Conservation (phyloP, 2,113 vertebrate genomes). For the Smithornis capensis region DNA sequence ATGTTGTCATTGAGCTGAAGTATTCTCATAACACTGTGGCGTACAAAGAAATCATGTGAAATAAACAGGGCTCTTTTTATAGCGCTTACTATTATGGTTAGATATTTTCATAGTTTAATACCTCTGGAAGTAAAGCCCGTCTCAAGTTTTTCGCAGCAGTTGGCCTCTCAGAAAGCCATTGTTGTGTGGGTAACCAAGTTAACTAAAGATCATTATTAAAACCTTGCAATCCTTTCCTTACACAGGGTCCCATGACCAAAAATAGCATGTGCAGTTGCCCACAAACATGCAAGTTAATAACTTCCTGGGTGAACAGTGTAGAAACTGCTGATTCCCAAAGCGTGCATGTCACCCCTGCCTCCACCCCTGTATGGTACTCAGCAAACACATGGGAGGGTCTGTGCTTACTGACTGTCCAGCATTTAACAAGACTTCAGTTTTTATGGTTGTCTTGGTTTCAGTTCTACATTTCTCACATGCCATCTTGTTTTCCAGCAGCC, state of each 20-base stretch:
- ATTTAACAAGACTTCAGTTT: background rate
- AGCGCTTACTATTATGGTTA: constrained; percentile 62
- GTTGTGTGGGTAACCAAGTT: constrained; percentile 64
- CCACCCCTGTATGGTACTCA: background rate
- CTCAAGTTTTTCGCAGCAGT: constrained; percentile 54
- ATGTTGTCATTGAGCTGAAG: constrained; percentile 31
- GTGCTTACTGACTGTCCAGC: background rate
- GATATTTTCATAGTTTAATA: constrained; percentile 62
- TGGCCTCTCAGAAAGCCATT: constrained; percentile 56
- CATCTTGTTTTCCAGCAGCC: background rate
- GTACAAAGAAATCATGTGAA: constrained; percentile 49
- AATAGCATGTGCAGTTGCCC: constrained; percentile 64
- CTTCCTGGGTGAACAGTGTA: constrained; percentile 66
- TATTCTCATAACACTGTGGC: constrained; percentile 37
- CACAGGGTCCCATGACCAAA: constrained; percentile 62
- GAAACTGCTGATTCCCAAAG: constrained; percentile 26
- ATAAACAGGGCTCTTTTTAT: constrained; percentile 64
- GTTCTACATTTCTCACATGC: constrained; percentile 22
- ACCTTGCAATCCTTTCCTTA: constrained; percentile 67
- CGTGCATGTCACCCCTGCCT: background rate
- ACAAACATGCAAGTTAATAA: constrained; percentile 66
- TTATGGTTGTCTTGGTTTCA: background rate
- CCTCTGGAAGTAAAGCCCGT: constrained; percentile 56
- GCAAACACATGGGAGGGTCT: constrained; percentile 10
- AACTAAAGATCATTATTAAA: constrained; percentile 63